phyloP scores from a whole-genome alignment of 2,113 vertebrate species.

The Ammospiza caudacuta region DNA sequence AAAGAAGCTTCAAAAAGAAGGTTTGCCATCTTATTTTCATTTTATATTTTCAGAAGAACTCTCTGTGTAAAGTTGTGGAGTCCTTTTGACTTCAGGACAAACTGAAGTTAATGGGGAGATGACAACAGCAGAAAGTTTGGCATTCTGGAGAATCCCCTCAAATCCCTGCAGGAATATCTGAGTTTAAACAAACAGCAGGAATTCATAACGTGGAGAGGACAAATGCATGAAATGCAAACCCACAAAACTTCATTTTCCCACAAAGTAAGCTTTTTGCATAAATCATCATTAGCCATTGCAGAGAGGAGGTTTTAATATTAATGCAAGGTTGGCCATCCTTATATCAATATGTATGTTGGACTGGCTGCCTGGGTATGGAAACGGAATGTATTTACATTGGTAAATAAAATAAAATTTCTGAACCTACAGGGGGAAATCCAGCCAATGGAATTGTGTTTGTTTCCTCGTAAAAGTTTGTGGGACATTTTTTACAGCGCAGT shows the following conservation, averaged over 20 bases:
- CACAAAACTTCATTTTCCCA: constrained; percentile 46
- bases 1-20: not conserved
- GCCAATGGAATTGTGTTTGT: constrained; percentile 15
- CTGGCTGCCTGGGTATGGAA: constrained; percentile 1
- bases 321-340: constrained; percentile 35
- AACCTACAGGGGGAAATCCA: not conserved
- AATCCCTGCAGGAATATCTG: not conserved
- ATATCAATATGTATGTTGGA: constrained; percentile 61
- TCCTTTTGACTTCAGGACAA: not conserved
- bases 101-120: not conserved
- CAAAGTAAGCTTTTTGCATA: constrained; percentile 54
- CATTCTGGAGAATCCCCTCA: not conserved
- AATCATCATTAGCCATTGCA: constrained; percentile 22
- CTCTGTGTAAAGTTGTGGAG: not conserved
- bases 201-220: constrained; percentile 15
- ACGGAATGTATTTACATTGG: constrained; percentile 4
- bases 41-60: not conserved
- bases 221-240: constrained; percentile 36
- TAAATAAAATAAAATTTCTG: constrained; percentile 49
- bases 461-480: constrained; percentile 30
- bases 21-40: not conserved
- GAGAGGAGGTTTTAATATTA: constrained; percentile 49
- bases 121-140: constrained; percentile 1
- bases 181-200: constrained; percentile 15
- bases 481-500: not conserved